Conservation (phyloP, 2,888 invertebrate species). For the Noctua fimbriata region DNA sequence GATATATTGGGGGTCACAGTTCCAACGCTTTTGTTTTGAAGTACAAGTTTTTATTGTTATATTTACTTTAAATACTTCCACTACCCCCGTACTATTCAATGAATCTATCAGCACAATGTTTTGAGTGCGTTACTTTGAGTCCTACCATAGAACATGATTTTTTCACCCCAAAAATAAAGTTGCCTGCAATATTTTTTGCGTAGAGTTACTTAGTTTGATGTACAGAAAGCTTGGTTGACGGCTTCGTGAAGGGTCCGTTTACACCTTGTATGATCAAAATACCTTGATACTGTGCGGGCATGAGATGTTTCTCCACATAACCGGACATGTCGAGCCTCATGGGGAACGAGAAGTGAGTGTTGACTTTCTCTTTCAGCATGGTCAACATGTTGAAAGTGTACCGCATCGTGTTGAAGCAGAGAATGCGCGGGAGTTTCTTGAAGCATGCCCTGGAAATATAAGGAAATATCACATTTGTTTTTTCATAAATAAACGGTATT, state of each 20-base stretch:
- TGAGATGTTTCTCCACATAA: slow-evolving; percentile 97
- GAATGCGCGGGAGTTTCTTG: slow-evolving; percentile 97
- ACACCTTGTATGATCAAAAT: neutral
- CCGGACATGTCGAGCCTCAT: slow-evolving; percentile 98
- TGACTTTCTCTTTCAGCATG: slow-evolving; percentile 99
- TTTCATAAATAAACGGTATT: neutral
- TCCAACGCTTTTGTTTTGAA: neutral
- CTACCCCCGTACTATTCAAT: neutral
- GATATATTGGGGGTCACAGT: neutral
- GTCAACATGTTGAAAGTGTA: slow-evolving; percentile 99
- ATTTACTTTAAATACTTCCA: neutral
- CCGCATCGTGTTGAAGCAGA: slow-evolving; percentile 99
- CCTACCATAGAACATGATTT: neutral
- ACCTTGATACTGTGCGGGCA: slow-evolving; percentile 97
- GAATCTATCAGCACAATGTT: neutral
- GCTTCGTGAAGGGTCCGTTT: neutral
- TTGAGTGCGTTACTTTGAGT: neutral
- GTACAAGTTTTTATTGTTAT: no score
- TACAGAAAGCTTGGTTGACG: neutral
- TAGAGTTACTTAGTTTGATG: neutral
- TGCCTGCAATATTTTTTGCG: neutral
- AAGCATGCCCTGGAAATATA: slow-evolving; percentile 94
- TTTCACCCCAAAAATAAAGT: neutral
- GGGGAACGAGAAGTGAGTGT: slow-evolving; percentile 99
- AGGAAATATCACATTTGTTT: neutral